Evolutionary conservation across 2,888 invertebrate genomes (phyloP).

Genomic region (Acronicta leporina): DNA sequence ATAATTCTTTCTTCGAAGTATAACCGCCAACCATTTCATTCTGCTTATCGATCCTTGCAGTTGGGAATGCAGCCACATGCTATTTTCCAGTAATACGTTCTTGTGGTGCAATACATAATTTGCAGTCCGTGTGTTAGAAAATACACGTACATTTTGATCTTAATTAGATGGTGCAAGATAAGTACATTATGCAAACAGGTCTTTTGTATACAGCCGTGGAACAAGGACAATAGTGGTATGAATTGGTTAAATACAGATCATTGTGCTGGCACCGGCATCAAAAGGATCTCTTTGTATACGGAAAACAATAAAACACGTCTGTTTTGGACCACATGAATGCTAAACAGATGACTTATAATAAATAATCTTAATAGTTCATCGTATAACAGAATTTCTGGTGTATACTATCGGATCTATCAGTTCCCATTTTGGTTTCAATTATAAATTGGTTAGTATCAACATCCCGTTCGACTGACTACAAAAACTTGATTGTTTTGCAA

Average conservation of each 20-base stretch:
- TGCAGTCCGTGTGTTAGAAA: conserved; percentile 49
- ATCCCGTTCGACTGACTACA: conserved; percentile 51
- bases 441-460: conserved; percentile 45
- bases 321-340: conserved; percentile 64
- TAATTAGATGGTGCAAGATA: conserved; percentile 73
- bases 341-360: conserved; percentile 56
- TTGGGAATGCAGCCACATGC: conserved; percentile 50
- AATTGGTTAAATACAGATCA: conserved; percentile 79
- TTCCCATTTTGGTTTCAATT: conserved; percentile 44
- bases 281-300: conserved; percentile 80
- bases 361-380: conserved; percentile 58
- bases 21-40: conserved; percentile 40
- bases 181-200: conserved; percentile 79
- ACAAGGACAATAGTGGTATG: conserved; percentile 79
- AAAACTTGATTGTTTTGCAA: conserved; percentile 58
- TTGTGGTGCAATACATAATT: conserved; percentile 55
- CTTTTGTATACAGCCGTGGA: conserved; percentile 72
- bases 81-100: conserved; percentile 51
- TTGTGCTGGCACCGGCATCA: conserved; percentile 76
- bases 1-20: conserved; percentile 43
- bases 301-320: conserved; percentile 79
- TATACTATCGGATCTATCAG: conserved; percentile 42
- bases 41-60: conserved; percentile 49
- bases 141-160: conserved; percentile 55
- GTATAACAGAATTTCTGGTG: conserved; percentile 44